Percentiles rank a stretch among this genome's conserved stretches.
phyloP scores from a whole-genome alignment of 2,888 invertebrate genomes.

The Drosophila mayaguana region DNA sequence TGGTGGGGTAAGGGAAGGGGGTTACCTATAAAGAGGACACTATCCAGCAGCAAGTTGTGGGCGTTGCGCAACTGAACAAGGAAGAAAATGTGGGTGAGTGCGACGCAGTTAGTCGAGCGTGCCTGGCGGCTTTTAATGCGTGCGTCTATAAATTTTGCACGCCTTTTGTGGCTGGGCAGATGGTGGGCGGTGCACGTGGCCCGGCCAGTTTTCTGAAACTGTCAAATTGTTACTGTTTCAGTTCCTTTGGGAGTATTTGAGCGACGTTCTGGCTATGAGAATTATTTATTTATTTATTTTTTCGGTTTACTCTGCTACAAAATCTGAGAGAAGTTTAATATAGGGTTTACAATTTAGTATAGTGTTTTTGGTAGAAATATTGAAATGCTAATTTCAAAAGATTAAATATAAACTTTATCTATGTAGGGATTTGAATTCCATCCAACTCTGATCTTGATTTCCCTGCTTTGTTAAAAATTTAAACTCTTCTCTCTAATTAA shows the following conservation, averaged over 20 bases:
- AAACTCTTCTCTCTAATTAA: too few species aligned
- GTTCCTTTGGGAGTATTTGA: constrained; percentile 52
- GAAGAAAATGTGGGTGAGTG: constrained; percentile 26
- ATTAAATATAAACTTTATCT: neutral
- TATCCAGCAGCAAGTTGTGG: constrained; percentile 31
- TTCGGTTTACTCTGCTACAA: constrained; percentile 5
- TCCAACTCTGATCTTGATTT: neutral
- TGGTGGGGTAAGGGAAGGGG: constrained; percentile 12
- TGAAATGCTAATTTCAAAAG: neutral
- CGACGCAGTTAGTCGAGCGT: constrained; percentile 78
- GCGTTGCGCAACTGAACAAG: constrained; percentile 24
- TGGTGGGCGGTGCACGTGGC: constrained; percentile 68
- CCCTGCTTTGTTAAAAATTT: too few species aligned
- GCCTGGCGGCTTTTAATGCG: constrained; percentile 75
- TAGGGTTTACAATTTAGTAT: neutral
- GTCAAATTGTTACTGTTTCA: constrained; percentile 68
- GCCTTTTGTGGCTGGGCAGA: constrained; percentile 69
- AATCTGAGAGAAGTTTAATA: constrained; percentile 17
- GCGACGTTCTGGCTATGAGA: constrained; percentile 20
- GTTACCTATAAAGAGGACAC: constrained; percentile 44
- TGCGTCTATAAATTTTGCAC: constrained; percentile 79
- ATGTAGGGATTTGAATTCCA: neutral
- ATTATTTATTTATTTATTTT: constrained; percentile 52
- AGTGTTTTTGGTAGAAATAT: neutral
- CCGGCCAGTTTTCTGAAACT: constrained; percentile 63